phyloP scores from a whole-genome alignment of 2,113 vertebrate species.

The Hippolais icterina region DNA sequence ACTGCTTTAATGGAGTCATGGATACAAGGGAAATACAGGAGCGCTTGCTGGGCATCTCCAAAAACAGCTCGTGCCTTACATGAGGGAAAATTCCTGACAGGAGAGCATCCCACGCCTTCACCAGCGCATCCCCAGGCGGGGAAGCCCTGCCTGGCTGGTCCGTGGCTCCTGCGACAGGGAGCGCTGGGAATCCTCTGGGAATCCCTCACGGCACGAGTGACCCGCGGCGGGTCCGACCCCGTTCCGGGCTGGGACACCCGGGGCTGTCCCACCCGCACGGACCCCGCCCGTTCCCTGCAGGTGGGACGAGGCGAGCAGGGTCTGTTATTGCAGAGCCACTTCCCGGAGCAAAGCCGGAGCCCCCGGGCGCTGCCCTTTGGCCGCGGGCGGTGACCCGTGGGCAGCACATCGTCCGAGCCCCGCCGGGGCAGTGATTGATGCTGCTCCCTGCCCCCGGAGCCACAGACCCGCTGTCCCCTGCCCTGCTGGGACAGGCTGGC shows the following conservation, averaged over 20 bases:
- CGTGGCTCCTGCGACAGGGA: fast-evolving
- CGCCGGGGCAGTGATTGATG: background rate
- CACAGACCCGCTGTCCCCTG: background rate
- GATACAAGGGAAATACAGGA: background rate
- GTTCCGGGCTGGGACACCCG: fast-evolving
- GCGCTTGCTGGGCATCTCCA: background rate
- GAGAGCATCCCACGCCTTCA: background rate
- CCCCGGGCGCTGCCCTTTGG: background rate
- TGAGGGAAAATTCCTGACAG: too few species aligned
- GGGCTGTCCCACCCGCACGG: background rate
- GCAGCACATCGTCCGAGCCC: background rate
- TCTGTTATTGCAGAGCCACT: background rate
- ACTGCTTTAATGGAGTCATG: background rate
- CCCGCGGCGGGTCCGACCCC: fast-evolving
- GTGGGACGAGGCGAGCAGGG: background rate
- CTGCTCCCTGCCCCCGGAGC: background rate
- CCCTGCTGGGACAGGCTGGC: background rate
- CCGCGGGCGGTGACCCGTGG: background rate
- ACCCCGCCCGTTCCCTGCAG: fast-evolving
- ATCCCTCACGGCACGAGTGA: fast-evolving
- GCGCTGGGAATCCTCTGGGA: too few species aligned
- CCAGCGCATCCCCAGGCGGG: background rate
- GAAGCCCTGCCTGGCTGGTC: fast-evolving
- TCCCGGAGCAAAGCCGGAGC: background rate
- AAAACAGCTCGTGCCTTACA: fast-evolving